Base-by-base conservation (phyloP, 2,797 vertebrate genomes). In the Myotis findleyi region DNA sequence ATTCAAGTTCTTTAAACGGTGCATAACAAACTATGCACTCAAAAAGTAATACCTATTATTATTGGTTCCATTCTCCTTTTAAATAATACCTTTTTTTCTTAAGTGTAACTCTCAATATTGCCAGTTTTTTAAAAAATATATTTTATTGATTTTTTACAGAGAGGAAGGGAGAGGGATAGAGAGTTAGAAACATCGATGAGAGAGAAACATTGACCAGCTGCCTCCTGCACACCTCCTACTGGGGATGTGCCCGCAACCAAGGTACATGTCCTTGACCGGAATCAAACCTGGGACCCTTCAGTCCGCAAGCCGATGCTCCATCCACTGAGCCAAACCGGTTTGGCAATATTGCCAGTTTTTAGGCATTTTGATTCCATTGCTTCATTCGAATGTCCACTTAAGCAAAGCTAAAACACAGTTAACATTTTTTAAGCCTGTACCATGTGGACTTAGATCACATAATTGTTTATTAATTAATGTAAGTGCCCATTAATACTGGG, bases 21-120 rank as follows among this genome's bases (percentile, higher is more conserved):
- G 89, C 10, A 4, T 21, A 68, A 69, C 14, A 86, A 38, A 44
- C 11, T 73, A 84, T 77, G 12, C 55, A 83, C 33, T 53, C 47
- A 79, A 55, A 91, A 87, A 68, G 59, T 41, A 59, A 38, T 38
- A 73, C 27, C 4, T 64, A 18, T 76, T 81, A 49, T 47, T 66
- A 82, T n/a, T 80, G 30, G 64, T 51, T 89, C 41, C 55, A 76
- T n/a, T 94, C 23, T 21, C n/a, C 20, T 94, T 89, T 64, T 82
- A 82, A 82, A 68, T 71, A 82, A 44, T 59, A 57, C 7, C 49
- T 10, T 87, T 85, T 62, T 68, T 57, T 89, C 76, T 85, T 20
- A 57, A 55, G 3, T 86, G 47, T 25, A 62, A 69, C 18, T 77
- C 36, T 80, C 68, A n/a, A n/a, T n/a, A n/a, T n/a, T n/a, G n/a